Conservation (phyloP, 2,888 invertebrate species). For the Leptinotarsa rubiginosa region DNA sequence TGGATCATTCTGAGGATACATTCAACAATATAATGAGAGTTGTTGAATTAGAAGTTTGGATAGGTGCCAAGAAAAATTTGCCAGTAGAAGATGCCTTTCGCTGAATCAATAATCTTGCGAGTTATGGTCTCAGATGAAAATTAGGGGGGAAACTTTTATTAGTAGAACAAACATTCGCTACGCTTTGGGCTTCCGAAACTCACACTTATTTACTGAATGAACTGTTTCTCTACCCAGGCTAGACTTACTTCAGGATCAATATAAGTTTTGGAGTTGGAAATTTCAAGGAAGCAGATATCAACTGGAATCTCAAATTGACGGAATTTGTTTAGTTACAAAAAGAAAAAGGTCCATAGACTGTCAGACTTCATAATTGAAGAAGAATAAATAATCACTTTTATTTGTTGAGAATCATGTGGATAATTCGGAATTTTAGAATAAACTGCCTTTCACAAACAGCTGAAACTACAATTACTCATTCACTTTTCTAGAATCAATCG, state of each 20-base stretch:
- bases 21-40: constrained; percentile 5
- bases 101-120: constrained; percentile 34
- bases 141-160: constrained; percentile 39
- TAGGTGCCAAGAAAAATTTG: constrained; percentile 6
- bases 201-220: constrained; percentile 40
- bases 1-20: background rate
- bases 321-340: background rate
- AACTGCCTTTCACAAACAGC: no score
- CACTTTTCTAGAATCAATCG: no score
- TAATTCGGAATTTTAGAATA: no score
- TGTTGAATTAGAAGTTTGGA: background rate
- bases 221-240: constrained; percentile 28
- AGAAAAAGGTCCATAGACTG: background rate
- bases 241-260: constrained; percentile 35
- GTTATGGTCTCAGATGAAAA: constrained; percentile 34
- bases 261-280: constrained; percentile 31
- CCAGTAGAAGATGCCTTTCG: constrained; percentile 15
- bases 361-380: background rate
- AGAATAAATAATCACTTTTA: no score
- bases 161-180: constrained; percentile 36
- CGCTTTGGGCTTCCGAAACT: constrained; percentile 30
- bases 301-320: background rate
- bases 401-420: no score
- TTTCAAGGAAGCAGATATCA: constrained; percentile 27
- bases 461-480: no score